Evolutionary conservation across 2,113 vertebrate species (phyloP).

Genomic region (Cynocephalus volans): DNA sequence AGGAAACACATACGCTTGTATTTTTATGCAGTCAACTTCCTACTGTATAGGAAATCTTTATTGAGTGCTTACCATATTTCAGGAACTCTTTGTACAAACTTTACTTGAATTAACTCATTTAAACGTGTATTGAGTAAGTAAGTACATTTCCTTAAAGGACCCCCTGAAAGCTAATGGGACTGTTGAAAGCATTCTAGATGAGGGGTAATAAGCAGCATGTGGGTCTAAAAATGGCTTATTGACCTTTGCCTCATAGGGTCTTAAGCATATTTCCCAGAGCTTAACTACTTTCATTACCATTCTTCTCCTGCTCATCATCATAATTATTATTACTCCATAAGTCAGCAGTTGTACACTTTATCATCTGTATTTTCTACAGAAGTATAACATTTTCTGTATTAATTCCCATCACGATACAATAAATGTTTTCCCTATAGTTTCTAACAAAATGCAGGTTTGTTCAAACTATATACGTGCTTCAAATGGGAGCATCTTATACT

Average conservation of each 20-base stretch:
- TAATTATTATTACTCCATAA: background rate
- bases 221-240: conserved; percentile 2
- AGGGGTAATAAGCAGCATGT: background rate
- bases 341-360: background rate
- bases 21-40: background rate
- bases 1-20: background rate
- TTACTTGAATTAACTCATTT: background rate
- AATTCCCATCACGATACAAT: background rate
- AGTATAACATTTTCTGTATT: background rate
- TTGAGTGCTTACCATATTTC: background rate
- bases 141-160: conserved; percentile 2
- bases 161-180: background rate
- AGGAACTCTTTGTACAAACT: background rate
- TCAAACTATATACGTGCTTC: conserved; percentile 59
- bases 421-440: background rate
- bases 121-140: background rate
- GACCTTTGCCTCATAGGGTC: background rate
- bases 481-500: conserved; percentile 24
- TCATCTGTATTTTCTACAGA: conserved; percentile 11
- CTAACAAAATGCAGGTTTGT: background rate
- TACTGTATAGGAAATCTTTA: background rate
- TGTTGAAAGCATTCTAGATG: background rate
- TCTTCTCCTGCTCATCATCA: background rate
- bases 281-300: conserved; percentile 25
- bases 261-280: conserved; percentile 53